phyloP scores from a whole-genome alignment of 2,888 invertebrate genomes.

The Epinotia demarniana region DNA sequence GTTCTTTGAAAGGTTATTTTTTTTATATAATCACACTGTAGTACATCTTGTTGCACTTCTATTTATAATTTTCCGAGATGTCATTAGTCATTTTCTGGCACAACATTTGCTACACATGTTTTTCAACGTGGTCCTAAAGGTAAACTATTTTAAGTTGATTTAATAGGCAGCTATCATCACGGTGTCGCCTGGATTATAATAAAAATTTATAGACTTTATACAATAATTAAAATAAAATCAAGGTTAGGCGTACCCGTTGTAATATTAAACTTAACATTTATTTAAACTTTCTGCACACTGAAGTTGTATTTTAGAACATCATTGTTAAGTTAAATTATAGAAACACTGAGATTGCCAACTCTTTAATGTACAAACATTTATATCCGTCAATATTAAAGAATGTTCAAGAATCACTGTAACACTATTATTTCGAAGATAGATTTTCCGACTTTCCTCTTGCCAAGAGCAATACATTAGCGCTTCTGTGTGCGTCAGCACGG shows the following conservation, averaged over 20 bases:
- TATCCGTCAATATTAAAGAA: constrained; percentile 45
- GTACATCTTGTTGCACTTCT: constrained; percentile 23
- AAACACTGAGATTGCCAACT: constrained; percentile 41
- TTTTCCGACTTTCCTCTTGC: constrained; percentile 45
- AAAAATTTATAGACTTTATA: no score
- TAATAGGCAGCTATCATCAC: background rate
- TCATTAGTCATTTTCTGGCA: constrained; percentile 31
- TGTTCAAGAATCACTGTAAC: constrained; percentile 39
- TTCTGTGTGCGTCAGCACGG: constrained; percentile 55
- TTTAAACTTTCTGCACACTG: background rate
- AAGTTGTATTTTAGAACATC: constrained; percentile 8
- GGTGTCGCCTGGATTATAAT: background rate
- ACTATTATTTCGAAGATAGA: constrained; percentile 38
- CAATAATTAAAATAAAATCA: background rate
- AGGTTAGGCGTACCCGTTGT: background rate
- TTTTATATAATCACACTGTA: constrained; percentile 43
- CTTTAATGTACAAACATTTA: constrained; percentile 33
- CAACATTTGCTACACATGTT: constrained; percentile 26
- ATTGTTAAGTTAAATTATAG: constrained; percentile 27
- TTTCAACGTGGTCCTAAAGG: constrained; percentile 12
- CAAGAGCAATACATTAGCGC: constrained; percentile 47
- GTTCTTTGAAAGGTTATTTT: constrained; percentile 85
- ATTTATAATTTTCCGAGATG: constrained; percentile 8
- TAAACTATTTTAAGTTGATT: constrained; percentile 14
- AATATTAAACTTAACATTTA: background rate